Conservation (phyloP, 2,888 invertebrate genomes). For the Phengaris arion region DNA sequence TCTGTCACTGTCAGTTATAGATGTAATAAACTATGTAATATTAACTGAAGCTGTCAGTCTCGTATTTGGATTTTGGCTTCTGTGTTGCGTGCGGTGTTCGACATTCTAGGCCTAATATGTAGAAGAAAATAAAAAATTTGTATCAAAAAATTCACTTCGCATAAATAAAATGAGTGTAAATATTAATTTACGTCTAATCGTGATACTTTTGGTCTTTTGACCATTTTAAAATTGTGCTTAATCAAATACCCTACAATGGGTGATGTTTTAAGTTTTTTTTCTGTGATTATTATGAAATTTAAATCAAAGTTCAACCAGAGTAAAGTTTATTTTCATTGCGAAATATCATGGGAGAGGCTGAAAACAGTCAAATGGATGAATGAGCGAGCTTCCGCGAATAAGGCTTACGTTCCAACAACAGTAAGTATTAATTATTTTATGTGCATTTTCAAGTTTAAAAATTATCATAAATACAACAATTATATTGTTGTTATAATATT, state of each 20-base stretch:
- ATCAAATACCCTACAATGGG: conserved; percentile 54
- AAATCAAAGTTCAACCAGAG: conserved; percentile 75
- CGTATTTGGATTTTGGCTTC: conserved; percentile 24
- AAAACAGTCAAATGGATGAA: conserved; percentile 88
- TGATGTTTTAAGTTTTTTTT: conserved; percentile 74
- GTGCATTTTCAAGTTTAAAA: not conserved
- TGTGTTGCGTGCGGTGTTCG: conserved; percentile 46
- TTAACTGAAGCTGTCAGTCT: not conserved
- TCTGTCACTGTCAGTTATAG: conserved; percentile 3
- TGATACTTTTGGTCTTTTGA: conserved; percentile 63
- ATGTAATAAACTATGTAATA: too few species aligned
- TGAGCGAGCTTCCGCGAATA: conserved; percentile 84
- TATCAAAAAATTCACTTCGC: conserved; percentile 60
- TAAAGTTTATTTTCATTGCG: conserved; percentile 69
- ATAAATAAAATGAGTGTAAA: conserved; percentile 62
- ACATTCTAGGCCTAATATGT: conserved; percentile 35
- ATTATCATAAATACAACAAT: not conserved
- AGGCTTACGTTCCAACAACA: conserved; percentile 91
- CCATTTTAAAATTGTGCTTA: conserved; percentile 52
- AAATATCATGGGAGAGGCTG: conserved; percentile 69
- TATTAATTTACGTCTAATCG: conserved; percentile 50
- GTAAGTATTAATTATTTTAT: conserved; percentile 54
- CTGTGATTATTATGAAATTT: conserved; percentile 77
- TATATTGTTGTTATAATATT: not conserved
- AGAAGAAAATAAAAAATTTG: conserved; percentile 37